These are phyloP conservation scores for Stenotaenia linearis DNA, from an alignment of 2,888 invertebrate genomes.

Conservation along the genomic window DNA sequence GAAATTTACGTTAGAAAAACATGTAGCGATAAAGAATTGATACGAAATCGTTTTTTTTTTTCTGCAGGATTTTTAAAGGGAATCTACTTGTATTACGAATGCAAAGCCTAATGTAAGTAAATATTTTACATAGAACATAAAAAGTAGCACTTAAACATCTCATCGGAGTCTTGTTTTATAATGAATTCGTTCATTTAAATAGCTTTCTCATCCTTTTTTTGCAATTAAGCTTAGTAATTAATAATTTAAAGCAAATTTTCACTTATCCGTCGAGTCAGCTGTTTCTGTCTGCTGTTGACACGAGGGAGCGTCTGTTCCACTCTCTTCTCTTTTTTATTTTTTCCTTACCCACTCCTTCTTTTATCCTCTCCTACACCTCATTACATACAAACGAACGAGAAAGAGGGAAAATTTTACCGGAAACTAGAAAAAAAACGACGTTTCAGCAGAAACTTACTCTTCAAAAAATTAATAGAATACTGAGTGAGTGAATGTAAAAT, in stretches of 20 bases:
- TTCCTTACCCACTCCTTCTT: not conserved
- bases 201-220: too few relatives aligned
- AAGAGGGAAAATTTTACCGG: not conserved
- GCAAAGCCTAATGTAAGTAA: too few relatives aligned
- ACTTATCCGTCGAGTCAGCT: conserved; percentile 13
- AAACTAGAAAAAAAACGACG: not conserved
- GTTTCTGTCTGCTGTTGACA: conserved; percentile 5
- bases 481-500: not conserved
- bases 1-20: too few relatives aligned
- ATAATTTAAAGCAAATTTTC: conserved; percentile 1
- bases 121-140: too few relatives aligned
- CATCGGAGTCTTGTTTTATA: too few relatives aligned
- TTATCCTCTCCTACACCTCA: not conserved
- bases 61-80: too few relatives aligned
- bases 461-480: conserved; percentile 2
- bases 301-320: conserved; percentile 1
- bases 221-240: not conserved
- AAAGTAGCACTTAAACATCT: too few relatives aligned
- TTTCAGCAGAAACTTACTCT: conserved; percentile 10
- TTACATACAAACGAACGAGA: not conserved
- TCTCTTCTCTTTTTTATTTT: not conserved
- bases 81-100: too few relatives aligned
- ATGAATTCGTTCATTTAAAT: too few relatives aligned
- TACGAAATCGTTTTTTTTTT: too few relatives aligned
- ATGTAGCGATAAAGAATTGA: too few relatives aligned